Conservation (phyloP, 2,113 vertebrate genomes). For the Addax nasomaculatus region DNA sequence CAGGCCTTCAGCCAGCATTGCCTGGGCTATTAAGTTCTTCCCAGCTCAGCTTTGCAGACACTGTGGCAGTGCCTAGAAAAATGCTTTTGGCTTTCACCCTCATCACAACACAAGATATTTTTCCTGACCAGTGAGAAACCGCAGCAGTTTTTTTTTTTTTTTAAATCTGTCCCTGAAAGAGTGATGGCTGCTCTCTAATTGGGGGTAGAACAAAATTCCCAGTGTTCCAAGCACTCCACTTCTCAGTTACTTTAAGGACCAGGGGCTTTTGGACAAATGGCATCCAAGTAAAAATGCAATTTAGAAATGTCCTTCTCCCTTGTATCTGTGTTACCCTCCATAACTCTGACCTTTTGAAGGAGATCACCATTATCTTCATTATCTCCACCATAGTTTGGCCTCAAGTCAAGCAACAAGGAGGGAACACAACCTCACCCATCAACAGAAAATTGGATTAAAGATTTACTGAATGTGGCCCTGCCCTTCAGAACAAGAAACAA, state of each 20-base stretch:
- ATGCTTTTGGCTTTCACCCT: neutral
- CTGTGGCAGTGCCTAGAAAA: neutral
- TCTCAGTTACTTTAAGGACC: neutral
- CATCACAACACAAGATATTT: neutral
- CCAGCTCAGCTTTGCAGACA: neutral
- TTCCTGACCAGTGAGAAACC: neutral
- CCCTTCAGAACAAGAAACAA: neutral
- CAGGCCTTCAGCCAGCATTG: neutral
- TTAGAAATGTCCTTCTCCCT: neutral
- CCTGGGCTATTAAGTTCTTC: constrained; percentile 7
- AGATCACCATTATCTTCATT: neutral
- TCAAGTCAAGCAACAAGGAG: neutral
- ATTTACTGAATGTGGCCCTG: neutral
- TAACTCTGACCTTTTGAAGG: neutral
- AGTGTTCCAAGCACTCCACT: neutral
- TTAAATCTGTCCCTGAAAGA: neutral
- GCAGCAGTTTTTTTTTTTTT: neutral
- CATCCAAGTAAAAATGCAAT: neutral
- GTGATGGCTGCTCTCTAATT: neutral
- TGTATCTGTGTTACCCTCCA: neutral
- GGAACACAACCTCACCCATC: neutral
- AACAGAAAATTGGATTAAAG: neutral
- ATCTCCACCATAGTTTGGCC: neutral
- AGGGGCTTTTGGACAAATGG: neutral
- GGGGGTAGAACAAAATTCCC: neutral